Percentiles rank a stretch among this genome's conserved stretches.
Evolutionary conservation across 2,113 vertebrate genomes (phyloP).

Genomic region (Butorides virescens): DNA sequence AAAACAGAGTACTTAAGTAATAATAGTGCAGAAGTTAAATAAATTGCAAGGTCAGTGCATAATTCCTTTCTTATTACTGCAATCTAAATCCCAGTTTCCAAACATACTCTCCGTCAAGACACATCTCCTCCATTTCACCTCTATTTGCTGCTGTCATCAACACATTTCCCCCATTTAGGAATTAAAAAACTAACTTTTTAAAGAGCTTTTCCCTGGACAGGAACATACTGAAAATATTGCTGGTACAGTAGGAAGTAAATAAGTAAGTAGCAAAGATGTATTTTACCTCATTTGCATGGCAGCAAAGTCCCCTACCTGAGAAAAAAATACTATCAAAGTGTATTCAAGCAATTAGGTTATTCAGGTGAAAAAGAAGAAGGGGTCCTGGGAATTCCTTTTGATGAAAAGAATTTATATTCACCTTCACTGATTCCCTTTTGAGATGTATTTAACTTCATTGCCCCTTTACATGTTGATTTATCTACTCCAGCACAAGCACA

Average conservation of each 20-base stretch:
- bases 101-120: not conserved
- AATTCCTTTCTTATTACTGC: not conserved
- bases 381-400: not conserved
- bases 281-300: not conserved
- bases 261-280: rapidly evolving
- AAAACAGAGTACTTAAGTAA: not conserved
- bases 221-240: not conserved
- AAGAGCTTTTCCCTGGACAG: not conserved
- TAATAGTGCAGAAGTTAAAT: not conserved
- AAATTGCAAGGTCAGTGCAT: not conserved
- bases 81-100: not conserved
- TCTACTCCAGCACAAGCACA: not conserved
- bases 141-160: not conserved
- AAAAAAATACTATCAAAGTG: not conserved
- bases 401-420: not conserved
- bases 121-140: not conserved
- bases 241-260: not conserved
- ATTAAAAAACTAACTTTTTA: not conserved
- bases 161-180: not conserved
- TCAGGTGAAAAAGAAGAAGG: not conserved
- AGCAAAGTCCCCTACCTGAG: not conserved
- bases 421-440: not conserved
- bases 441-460: not conserved
- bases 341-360: not conserved
- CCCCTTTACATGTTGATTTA: not conserved